These are phyloP conservation scores for Lasioglossum morio DNA, from an alignment of 2,888 invertebrate species.

Conservation along the genomic window DNA sequence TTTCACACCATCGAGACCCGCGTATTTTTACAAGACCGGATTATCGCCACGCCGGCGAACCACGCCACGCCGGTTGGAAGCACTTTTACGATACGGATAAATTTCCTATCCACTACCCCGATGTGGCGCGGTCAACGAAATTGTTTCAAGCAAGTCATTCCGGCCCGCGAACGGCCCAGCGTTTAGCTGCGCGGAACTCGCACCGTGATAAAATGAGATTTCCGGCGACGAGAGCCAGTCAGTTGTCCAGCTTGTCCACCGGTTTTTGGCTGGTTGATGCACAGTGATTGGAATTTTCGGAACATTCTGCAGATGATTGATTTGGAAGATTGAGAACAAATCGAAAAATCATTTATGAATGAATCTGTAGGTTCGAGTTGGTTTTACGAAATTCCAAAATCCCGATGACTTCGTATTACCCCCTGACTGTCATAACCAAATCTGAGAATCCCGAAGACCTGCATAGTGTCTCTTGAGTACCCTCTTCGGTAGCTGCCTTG, in stretches of 20 bases:
- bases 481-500: neutral
- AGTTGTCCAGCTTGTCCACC: neutral
- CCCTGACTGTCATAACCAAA: slow-evolving; percentile 7
- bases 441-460: slow-evolving; percentile 7
- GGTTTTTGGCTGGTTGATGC: neutral
- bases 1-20: slow-evolving; percentile 2
- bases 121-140: neutral
- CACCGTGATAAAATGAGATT: neutral
- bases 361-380: neutral
- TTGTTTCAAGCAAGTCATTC: slow-evolving; percentile 8
- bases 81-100: neutral
- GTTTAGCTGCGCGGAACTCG: neutral
- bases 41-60: slow-evolving; percentile 19
- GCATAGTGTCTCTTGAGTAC: slow-evolving; percentile 4
- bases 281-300: neutral
- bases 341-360: neutral
- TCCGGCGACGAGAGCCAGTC: neutral
- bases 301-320: too few species aligned
- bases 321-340: neutral
- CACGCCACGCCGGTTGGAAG: neutral
- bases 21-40: slow-evolving; percentile 26
- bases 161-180: neutral
- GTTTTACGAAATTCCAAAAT: neutral
- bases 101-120: slow-evolving; percentile 9
- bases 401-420: neutral